Evolutionary conservation across 2,888 invertebrate species (phyloP), one percentile per base, ranked within the genome.

Genomic region (Tanypteryx hageni): DNA sequence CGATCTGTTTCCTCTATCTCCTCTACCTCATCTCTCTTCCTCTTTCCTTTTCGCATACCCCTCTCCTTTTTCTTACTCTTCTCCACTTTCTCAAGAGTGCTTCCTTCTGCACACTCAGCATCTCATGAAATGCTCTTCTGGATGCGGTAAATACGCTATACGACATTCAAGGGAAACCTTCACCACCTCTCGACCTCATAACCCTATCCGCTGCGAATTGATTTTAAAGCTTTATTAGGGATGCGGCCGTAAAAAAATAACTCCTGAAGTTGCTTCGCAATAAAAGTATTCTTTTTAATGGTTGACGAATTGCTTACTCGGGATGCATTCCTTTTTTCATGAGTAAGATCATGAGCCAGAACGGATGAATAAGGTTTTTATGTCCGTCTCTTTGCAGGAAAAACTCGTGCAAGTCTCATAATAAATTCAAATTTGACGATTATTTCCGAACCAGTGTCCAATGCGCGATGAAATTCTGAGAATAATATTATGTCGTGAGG

Each of bases 101-200:
- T 76, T 27, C 76, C 76, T 27, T 27, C 22, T 76, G 76, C 76
- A 76, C 76, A 68, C 68, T 68, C 68, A 68, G n/a, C 68, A 68
- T 76, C 76, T 76, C 76, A 76, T 76, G 76, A 76, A 76, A 76
- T 27, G 22, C 27, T 27, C 76, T 76, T 27, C 76, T 22, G 22
- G 22, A 76, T 76, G 76, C 76, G 76, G 76, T 76, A 76, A 76
- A 76, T 76, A 76, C 27, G 27, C 76, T 27, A 27, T 76, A 76
- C 76, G 27, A 76, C 76, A 76, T 76, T 76, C 76, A 76, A 27
- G 14, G 76, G 76, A 76, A 76, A 22, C 76, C 76, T 76, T 76
- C 22, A 76, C 76, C 76, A 14, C 0, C 76, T 27, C 76, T 76
- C 76, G 76, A 76, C 76, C 76, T 27, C 27, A 22, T 76, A 22